Percentiles rank a stretch among this genome's conserved stretches.
Conservation (phyloP, 2,113 vertebrate species). For the Pachyramphus minor region DNA sequence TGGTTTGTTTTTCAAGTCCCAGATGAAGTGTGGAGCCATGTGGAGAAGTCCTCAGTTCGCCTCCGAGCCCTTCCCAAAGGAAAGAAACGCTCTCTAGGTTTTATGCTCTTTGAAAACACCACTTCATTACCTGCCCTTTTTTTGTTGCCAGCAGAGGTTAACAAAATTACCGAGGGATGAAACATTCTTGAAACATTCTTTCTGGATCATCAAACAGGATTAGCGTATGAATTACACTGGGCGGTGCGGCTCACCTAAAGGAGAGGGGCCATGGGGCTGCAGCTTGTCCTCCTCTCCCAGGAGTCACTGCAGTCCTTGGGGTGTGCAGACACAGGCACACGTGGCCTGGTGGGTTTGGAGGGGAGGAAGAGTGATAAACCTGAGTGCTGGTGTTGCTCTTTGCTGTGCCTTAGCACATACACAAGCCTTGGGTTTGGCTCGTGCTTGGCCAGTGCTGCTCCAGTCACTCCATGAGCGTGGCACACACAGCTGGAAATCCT, state of each 20-base stretch:
- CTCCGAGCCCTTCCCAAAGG: conserved; percentile 29
- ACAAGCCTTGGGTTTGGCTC: neutral
- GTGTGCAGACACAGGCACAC: rapidly evolving
- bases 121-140: conserved; percentile 28
- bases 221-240: neutral
- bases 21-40: conserved; percentile 58
- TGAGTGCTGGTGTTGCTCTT: rapidly evolving
- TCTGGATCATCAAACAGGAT: conserved; percentile 44
- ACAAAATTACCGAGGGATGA: conserved; percentile 16
- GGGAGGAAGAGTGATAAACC: neutral
- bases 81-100: conserved; percentile 11
- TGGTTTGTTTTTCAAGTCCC: conserved; percentile 39
- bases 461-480: neutral
- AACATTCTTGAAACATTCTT: conserved; percentile 50
- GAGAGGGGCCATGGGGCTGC: neutral
- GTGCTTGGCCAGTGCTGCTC: neutral
- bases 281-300: neutral
- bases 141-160: conserved; percentile 28
- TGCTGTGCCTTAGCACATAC: neutral
- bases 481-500: neutral
- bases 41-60: conserved; percentile 14
- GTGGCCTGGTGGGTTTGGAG: neutral
- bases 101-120: conserved; percentile 50
- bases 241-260: neutral
- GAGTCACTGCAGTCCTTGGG: neutral